Evolutionary conservation across 2,888 invertebrate genomes (phyloP).

Genomic region (Nasonia oneida): DNA sequence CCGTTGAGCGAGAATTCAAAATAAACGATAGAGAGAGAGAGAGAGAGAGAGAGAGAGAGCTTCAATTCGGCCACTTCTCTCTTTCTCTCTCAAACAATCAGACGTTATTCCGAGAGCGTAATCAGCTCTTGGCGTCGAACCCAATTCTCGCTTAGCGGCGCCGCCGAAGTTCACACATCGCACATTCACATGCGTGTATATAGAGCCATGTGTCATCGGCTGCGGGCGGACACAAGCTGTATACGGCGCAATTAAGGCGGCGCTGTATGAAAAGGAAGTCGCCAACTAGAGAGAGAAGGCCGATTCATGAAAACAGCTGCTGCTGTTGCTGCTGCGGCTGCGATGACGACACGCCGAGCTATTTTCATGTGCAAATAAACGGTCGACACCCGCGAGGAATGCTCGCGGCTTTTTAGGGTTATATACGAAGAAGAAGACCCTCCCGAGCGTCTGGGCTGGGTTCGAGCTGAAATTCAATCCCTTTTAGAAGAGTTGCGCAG

Average conservation of each 20-base stretch:
- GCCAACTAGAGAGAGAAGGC: slow-evolving; percentile 72
- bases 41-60: not conserved
- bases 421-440: not conserved
- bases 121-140: not conserved
- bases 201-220: slow-evolving; percentile 50
- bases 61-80: not conserved
- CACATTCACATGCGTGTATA: not conserved
- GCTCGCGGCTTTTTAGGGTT: not conserved
- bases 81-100: not conserved
- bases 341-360: slow-evolving; percentile 73
- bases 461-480: slow-evolving; percentile 14
- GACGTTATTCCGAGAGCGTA: not conserved
- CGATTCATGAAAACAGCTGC: slow-evolving; percentile 78
- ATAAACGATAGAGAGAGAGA: not conserved
- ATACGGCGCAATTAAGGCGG: slow-evolving; percentile 48
- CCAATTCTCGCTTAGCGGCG: not conserved
- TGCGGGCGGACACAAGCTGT: slow-evolving; percentile 20
- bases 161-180: not conserved
- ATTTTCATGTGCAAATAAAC: slow-evolving; percentile 73
- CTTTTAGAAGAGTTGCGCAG: not conserved
- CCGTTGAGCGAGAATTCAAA: not conserved
- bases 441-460: not conserved
- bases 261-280: slow-evolving; percentile 71
- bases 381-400: slow-evolving; percentile 65
- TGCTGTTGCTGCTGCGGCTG: slow-evolving; percentile 72